Evolutionary conservation across 2,888 invertebrate genomes (phyloP).

Genomic region (Lapara coniferarum): DNA sequence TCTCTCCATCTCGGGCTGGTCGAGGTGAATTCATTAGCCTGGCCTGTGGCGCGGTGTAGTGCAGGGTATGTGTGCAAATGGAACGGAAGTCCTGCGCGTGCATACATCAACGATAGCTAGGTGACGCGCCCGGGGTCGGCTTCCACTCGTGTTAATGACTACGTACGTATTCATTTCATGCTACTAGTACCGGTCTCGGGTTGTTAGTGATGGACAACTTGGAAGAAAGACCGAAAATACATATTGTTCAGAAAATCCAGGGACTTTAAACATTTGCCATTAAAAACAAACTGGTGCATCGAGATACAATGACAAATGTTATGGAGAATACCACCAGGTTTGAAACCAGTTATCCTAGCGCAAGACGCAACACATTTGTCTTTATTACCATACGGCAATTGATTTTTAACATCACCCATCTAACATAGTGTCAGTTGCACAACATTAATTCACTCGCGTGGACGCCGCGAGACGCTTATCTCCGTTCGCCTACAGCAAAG

Average conservation of each 20-base stretch:
- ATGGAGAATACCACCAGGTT: no score
- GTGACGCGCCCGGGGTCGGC: not conserved
- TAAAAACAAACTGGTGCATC: no score
- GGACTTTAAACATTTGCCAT: not conserved
- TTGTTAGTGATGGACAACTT: not conserved
- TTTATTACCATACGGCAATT: not conserved
- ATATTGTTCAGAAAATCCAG: no score
- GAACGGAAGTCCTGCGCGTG: conserved; percentile 63
- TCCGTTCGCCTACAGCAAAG: conserved; percentile 13
- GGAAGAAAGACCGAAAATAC: no score
- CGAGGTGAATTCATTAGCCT: conserved; percentile 74
- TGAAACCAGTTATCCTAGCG: no score
- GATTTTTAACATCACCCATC: not conserved
- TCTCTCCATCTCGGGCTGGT: conserved; percentile 72
- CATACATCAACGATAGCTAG: conserved; percentile 20
- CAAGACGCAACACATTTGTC: not conserved
- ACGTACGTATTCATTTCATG: not conserved
- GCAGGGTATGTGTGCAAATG: conserved; percentile 73
- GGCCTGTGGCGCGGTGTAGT: conserved; percentile 37
- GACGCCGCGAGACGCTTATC: not conserved
- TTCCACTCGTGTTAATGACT: conserved; percentile 5
- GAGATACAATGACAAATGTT: no score
- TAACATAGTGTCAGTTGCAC: not conserved
- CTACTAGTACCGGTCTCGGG: not conserved
- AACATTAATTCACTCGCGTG: not conserved